phyloP scores from a whole-genome alignment of 2,888 invertebrate genomes.

The Epinotia ramella region DNA sequence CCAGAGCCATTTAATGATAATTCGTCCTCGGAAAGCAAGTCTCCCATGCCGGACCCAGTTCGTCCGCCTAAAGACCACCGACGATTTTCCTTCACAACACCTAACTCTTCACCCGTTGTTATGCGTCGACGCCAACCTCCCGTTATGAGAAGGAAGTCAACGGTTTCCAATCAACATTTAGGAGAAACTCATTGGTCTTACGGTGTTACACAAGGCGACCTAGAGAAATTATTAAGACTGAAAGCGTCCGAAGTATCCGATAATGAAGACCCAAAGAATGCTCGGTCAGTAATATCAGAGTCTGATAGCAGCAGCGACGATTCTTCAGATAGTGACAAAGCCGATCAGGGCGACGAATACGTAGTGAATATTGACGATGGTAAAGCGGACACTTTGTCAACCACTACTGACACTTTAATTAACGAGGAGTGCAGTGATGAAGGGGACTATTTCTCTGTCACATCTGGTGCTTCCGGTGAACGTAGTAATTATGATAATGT shows the following conservation, averaged over 20 bases:
- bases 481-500: slow-evolving; percentile 81
- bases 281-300: slow-evolving; percentile 50
- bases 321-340: slow-evolving; percentile 68
- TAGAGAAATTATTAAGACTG: slow-evolving; percentile 76
- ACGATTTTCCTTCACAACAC: slow-evolving; percentile 71
- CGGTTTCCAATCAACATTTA: slow-evolving; percentile 63
- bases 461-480: slow-evolving; percentile 71
- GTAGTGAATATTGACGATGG: slow-evolving; percentile 71
- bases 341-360: slow-evolving; percentile 69
- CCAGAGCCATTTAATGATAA: slow-evolving; percentile 73
- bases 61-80: slow-evolving; percentile 58
- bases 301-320: slow-evolving; percentile 65
- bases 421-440: slow-evolving; percentile 77
- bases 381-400: slow-evolving; percentile 73
- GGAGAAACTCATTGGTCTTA: slow-evolving; percentile 81
- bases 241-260: slow-evolving; percentile 77
- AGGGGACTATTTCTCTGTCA: slow-evolving; percentile 69
- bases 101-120: slow-evolving; percentile 71
- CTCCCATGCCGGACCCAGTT: slow-evolving; percentile 60
- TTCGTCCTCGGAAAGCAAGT: slow-evolving; percentile 65
- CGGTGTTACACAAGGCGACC: slow-evolving; percentile 78
- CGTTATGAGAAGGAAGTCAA: slow-evolving; percentile 77
- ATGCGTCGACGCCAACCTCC: slow-evolving; percentile 77
- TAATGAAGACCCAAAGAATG: slow-evolving; percentile 66
- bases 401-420: slow-evolving; percentile 79